Conservation (phyloP, 2,888 invertebrate species). For the Chrysolina haemoptera region DNA sequence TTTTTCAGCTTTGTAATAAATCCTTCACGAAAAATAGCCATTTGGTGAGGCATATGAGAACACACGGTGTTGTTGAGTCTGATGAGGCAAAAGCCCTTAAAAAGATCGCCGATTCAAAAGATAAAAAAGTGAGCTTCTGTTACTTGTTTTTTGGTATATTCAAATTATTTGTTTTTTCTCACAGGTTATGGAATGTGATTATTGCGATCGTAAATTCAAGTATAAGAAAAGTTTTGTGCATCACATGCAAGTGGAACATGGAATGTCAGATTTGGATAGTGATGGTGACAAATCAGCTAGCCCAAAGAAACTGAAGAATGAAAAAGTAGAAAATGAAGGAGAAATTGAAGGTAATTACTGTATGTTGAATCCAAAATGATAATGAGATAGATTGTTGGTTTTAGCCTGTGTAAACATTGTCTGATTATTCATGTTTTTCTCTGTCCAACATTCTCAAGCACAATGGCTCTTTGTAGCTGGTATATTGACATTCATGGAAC, state of each 20-base stretch:
- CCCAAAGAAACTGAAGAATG: constrained; percentile 3
- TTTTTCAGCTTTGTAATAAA: constrained; percentile 64
- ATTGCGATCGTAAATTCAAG: constrained; percentile 69
- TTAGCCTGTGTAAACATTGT: too few species aligned
- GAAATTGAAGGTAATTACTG: constrained; percentile 15
- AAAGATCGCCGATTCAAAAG: constrained; percentile 47
- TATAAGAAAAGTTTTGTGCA: constrained; percentile 68
- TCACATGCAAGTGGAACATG: constrained; percentile 69
- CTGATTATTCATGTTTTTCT: not conserved
- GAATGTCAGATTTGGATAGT: constrained; percentile 65
- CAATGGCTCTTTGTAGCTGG: too few species aligned
- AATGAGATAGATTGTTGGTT: too few species aligned
- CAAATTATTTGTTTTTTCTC: not conserved
- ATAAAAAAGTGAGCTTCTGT: constrained; percentile 57
- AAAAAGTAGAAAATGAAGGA: constrained; percentile 22
- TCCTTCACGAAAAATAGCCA: constrained; percentile 64
- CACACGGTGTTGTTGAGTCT: constrained; percentile 59
- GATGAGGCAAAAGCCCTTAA: constrained; percentile 44
- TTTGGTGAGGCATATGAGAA: constrained; percentile 62
- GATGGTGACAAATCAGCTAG: constrained; percentile 50
- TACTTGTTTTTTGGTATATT: not conserved
- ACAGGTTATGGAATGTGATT: constrained; percentile 68
- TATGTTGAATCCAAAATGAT: not conserved
- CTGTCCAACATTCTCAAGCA: not conserved
- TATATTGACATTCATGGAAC: too few species aligned